Percentiles rank a stretch among this genome's conserved stretches.
Evolutionary conservation across 2,113 vertebrate genomes (phyloP).

Genomic region (Naja naja): DNA sequence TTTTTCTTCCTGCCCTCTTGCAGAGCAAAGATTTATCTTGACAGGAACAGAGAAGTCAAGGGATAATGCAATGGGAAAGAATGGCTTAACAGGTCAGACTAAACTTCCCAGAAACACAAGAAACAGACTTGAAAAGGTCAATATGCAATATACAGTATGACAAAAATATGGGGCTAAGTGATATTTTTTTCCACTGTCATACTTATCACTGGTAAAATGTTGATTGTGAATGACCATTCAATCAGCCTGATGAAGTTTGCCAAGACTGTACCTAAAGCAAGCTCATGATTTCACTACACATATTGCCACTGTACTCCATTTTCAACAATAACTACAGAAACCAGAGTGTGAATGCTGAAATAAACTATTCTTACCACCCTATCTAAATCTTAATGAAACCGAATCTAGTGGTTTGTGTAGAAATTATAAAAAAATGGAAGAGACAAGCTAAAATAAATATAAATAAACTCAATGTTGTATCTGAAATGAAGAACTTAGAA

Average conservation of each 20-base stretch:
- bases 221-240: background rate
- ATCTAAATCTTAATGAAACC: background rate
- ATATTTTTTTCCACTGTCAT: background rate
- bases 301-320: background rate
- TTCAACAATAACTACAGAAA: background rate
- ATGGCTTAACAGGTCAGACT: background rate
- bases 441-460: background rate
- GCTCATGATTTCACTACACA: background rate
- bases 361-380: background rate
- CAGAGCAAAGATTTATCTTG: background rate
- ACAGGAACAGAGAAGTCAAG: background rate
- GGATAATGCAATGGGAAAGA: background rate
- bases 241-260: background rate
- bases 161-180: background rate
- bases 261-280: background rate
- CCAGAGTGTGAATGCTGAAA: background rate
- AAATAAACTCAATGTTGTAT: background rate
- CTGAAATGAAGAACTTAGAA: background rate
- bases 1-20: background rate
- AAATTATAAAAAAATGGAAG: background rate
- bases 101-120: background rate
- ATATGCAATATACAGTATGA: background rate
- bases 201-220: background rate
- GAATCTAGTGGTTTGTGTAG: background rate
- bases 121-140: background rate